These are phyloP conservation scores for Steromphala cineraria DNA, from an alignment of 2,888 invertebrate species.

Conservation along the genomic window DNA sequence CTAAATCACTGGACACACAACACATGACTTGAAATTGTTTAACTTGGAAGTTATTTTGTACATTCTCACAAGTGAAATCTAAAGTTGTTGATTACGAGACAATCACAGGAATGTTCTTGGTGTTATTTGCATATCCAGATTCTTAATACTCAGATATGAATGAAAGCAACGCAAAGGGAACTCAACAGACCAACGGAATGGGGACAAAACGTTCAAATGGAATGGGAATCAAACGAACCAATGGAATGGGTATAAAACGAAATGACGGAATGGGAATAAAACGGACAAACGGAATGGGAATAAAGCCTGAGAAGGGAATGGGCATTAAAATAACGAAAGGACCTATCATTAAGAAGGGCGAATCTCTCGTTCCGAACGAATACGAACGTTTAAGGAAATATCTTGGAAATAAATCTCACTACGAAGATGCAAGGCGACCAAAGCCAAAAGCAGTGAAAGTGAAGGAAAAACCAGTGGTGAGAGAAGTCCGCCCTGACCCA, in stretches of 20 bases:
- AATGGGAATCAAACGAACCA: neutral
- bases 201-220: neutral
- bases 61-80: no score
- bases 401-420: neutral
- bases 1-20: no score
- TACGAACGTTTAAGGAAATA: neutral
- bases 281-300: neutral
- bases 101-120: no score
- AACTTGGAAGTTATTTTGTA: no score
- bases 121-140: no score
- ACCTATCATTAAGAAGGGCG: neutral
- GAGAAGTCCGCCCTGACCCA: no score
- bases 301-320: neutral
- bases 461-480: neutral
- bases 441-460: neutral
- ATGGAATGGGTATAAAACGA: neutral
- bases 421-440: neutral
- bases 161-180: neutral
- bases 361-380: neutral
- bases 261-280: neutral
- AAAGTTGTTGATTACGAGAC: no score
- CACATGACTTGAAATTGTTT: no score
- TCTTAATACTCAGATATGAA: no score
- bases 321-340: neutral
- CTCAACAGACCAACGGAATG: neutral